Evolutionary conservation across 1,140 invertebrate genomes (phyloP), one percentile per base, ranked within the genome.

Genomic region (Drosophila melanogaster): DNA sequence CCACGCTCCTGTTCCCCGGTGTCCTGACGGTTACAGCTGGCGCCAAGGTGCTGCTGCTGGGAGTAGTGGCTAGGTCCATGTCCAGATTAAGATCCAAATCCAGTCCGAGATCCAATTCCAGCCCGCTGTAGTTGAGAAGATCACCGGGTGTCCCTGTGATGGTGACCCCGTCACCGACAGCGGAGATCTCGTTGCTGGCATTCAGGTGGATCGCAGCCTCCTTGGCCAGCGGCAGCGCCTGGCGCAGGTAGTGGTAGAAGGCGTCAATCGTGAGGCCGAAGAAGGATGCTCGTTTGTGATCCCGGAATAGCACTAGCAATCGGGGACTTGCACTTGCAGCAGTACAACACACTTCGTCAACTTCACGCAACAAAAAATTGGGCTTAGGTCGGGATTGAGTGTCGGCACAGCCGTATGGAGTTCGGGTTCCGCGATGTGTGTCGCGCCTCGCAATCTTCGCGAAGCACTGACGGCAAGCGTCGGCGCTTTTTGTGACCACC

Each of bases 191-290:
- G 0, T 56, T 46, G 61, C 72, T 85, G 46, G 54, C 81, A 44
- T 85, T 84, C 1, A 64, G 71, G 44, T 66, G 76, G 61, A 64
- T 40, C 11, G 44, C 80, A 46, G 80, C 80, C 41, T 64, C 69
- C 38, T 62, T 59, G 26, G 83, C 79, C 75, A 76, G 77, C 58
- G 77, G 72, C 47, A 64, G 73, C 77, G 40, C 66, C 84, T 78
- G 81, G 43, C 77, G 64, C 35, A 69, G 56, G 26, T 60, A 77
- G 43, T 56, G 59, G 17, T 61, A 49, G 37, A 53, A 54, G 62
- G 62, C 57, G 59, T 57, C 55, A 79, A 86, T 86, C 33, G 83
- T 86, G 79, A 87, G 78, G 83, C 83, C 64, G 53, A 44, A 14
- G 53, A 44, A 11, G 2, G 10, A n/a, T 24, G 30, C 2, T 22